Evolutionary conservation across 1,140 invertebrate species (phyloP).

Genomic region (Eciton burchellii): DNA sequence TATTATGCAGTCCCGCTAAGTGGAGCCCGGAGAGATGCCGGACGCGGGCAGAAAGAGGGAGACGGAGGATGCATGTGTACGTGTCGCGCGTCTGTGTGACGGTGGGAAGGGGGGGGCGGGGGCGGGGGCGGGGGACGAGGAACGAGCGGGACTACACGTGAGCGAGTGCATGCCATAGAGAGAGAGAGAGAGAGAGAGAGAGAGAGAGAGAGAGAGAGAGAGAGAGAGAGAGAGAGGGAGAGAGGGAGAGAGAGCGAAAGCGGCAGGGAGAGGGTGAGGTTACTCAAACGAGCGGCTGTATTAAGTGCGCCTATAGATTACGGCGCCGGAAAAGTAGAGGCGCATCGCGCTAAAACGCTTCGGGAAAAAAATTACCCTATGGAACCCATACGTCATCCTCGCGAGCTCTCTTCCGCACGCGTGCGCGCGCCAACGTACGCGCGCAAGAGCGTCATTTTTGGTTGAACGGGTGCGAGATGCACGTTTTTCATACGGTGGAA

Average conservation of each 20-base stretch:
- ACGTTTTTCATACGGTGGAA: constrained; percentile 45
- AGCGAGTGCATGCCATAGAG: constrained; percentile 41
- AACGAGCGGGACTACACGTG: constrained; percentile 49
- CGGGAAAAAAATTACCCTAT: constrained; percentile 77
- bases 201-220: constrained; percentile 38
- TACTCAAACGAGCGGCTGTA: constrained; percentile 82
- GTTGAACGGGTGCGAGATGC: constrained; percentile 1
- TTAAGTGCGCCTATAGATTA: constrained; percentile 86
- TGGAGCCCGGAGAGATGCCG: constrained; percentile 72
- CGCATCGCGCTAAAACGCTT: constrained; percentile 79
- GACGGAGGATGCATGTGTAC: background rate
- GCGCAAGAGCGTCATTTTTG: constrained; percentile 11
- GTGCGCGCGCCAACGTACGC: too few species aligned
- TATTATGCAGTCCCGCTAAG: constrained; percentile 81
- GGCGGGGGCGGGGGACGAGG: constrained; percentile 15
- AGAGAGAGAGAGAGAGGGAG: constrained; percentile 27
- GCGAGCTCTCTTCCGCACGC: constrained; percentile 23
- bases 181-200: constrained; percentile 51
- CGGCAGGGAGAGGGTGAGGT: constrained; percentile 65
- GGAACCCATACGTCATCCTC: constrained; percentile 77
- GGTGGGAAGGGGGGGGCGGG: constrained; percentile 15
- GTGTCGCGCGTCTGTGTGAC: background rate
- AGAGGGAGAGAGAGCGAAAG: background rate
- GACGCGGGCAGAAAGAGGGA: constrained; percentile 37
- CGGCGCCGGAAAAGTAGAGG: constrained; percentile 73